A percentile compares a stretch with the other conserved stretches of the same genome.
Conservation (phyloP, 2,113 vertebrate genomes). For the Oncorhynchus keta region DNA sequence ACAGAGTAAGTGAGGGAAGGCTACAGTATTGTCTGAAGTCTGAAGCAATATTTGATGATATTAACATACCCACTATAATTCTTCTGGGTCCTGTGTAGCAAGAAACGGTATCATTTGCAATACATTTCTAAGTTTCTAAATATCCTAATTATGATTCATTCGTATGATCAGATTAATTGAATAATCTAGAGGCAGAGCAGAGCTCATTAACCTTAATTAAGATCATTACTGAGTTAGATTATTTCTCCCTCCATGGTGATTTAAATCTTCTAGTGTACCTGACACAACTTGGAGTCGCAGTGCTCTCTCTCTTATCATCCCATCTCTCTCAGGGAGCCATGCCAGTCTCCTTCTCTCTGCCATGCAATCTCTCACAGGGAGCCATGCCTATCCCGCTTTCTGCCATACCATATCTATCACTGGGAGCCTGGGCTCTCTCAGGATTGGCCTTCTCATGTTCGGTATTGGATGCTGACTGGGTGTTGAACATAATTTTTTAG, state of each 20-base stretch:
- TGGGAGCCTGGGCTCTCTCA: no score
- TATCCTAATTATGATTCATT: slow-evolving; percentile 94
- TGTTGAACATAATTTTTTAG: no score
- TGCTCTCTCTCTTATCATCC: slow-evolving; percentile 9
- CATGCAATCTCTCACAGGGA: neutral
- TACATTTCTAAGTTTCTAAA: slow-evolving; percentile 83
- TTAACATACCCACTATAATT: no score
- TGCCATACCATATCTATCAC: neutral
- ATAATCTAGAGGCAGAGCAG: slow-evolving; percentile 85
- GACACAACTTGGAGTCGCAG: slow-evolving; percentile 47
- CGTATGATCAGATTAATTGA: slow-evolving; percentile 87
- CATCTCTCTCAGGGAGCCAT: neutral
- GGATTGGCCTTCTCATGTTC: no score
- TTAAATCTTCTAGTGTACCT: slow-evolving; percentile 71
- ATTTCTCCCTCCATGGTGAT: slow-evolving; percentile 62
- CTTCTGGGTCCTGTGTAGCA: neutral
- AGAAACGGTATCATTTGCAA: slow-evolving; percentile 52
- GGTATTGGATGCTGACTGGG: no score
- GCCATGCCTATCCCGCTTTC: neutral
- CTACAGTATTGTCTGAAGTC: no score
- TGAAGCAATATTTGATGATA: slow-evolving; percentile 6
- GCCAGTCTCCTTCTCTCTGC: neutral
- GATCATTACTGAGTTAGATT: slow-evolving; percentile 80
- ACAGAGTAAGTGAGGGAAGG: no score
- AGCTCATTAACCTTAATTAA: slow-evolving; percentile 95